Base-by-base conservation (phyloP, 2,797 vertebrate species). In the Steatocranus sp. region DNA sequence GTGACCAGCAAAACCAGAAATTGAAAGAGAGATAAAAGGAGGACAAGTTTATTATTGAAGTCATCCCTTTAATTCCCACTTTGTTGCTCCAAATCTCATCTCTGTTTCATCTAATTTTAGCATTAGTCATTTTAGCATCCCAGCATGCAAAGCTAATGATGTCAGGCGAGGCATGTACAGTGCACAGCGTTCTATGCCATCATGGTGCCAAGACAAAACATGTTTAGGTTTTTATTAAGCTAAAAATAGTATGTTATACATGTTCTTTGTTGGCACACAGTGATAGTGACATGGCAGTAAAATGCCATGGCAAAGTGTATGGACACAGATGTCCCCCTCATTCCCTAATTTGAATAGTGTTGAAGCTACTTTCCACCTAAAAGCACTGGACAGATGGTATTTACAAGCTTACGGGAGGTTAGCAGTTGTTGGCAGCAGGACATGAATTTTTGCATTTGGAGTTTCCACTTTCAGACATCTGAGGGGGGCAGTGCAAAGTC, bases 71-170 rank as follows among this genome's bases (percentile, higher is more conserved):
- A 77, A 85, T 86, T 86, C 83, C 63, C 79, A 50, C 68, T 76
- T 85, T 77, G 46, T 77, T 70, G 25, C 20, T 73, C 36, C 30
- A 50, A 78, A 78, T 78, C 58, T 56, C 18, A 17, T 43, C 81
- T 74, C 17, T 23, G 18, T 85, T 81, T 85, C 5, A 76, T 86
- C 20, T 77, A 20, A 78, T 81, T 88, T 77, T 70, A 80, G 76
- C 48, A 80, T 86, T 43, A 66, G 66, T 53, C 51, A 76, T 38
- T 83, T 66, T 32, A 81, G 68, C 79, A n/a, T 84, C 58, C 74
- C 80, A 89, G 82, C 94, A 93, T 94, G 95, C 93, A 94, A 93
- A 95, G 93, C 90, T 58, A 76, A 83, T 86, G 87, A 89, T 84
- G 81, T 82, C 34, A 86, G 75, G 82, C 9, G 9, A 75, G 15